Evolutionary conservation across 1,140 invertebrate genomes (phyloP).

Genomic region (Manduca sexta): DNA sequence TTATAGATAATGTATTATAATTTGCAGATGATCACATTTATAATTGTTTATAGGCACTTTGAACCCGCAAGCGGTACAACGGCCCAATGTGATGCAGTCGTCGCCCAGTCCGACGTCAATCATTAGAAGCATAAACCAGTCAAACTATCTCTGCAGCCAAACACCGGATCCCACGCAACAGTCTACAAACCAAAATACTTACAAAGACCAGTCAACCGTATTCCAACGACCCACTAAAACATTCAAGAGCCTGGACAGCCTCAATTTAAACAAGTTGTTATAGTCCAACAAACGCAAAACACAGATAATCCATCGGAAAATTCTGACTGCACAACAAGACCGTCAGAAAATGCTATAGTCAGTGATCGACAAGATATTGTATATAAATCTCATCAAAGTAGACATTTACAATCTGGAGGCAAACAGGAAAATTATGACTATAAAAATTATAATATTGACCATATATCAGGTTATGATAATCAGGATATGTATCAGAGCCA

Average conservation of each 20-base stretch:
- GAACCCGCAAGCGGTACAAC: slow-evolving; percentile 39
- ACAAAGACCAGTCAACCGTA: slow-evolving; percentile 27
- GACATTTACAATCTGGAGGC: slow-evolving; percentile 3
- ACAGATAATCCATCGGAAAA: slow-evolving; percentile 8
- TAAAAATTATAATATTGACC: slow-evolving; percentile 41
- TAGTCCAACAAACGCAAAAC: slow-evolving; percentile 36
- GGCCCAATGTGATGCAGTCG: slow-evolving; percentile 52
- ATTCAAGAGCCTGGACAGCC: slow-evolving; percentile 14
- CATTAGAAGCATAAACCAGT: slow-evolving; percentile 63
- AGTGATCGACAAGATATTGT: slow-evolving; percentile 23
- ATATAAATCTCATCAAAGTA: slow-evolving; percentile 20
- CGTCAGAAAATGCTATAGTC: slow-evolving; percentile 22
- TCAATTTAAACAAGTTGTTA: slow-evolving; percentile 45
- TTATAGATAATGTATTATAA: too few relatives aligned
- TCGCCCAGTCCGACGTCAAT: slow-evolving; percentile 66
- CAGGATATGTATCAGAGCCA: slow-evolving; percentile 21
- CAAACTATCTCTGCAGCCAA: slow-evolving; percentile 59
- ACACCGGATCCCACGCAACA: slow-evolving; percentile 21
- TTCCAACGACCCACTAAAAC: slow-evolving; percentile 36
- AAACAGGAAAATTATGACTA: slow-evolving; percentile 44
- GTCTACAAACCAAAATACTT: slow-evolving; percentile 7
- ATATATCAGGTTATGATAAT: slow-evolving; percentile 24
- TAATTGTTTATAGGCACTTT: slow-evolving; percentile 36
- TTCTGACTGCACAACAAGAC: slow-evolving; percentile 2
- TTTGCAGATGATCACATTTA: background rate